A percentile compares a stretch with the other conserved stretches of the same genome.
Evolutionary conservation across 2,797 vertebrate species (phyloP).

Genomic region (Coregonus suidteri): DNA sequence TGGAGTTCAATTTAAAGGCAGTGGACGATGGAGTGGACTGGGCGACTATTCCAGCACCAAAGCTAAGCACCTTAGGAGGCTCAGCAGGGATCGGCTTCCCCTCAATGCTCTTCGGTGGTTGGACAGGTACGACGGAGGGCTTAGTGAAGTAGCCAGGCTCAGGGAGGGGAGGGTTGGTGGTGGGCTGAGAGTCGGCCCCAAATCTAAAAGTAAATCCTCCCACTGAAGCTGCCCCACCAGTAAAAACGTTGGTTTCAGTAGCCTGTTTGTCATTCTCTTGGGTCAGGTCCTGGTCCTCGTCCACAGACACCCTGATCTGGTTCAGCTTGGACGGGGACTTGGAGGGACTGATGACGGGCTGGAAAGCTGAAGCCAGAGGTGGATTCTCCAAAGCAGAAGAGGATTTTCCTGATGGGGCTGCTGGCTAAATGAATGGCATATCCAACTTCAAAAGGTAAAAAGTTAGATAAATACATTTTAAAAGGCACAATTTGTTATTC

Average conservation of each 20-base stretch:
- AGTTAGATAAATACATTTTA: no score
- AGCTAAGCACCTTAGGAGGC: conserved; percentile 77
- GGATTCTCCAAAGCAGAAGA: conserved; percentile 96
- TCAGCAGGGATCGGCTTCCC: conserved; percentile 80
- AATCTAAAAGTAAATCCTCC: no score
- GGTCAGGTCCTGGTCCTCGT: conserved; percentile 90
- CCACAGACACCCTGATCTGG: conserved; percentile 86
- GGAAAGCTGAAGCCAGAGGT: conserved; percentile 92
- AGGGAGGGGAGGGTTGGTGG: conserved; percentile 89
- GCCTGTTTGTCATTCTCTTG: conserved; percentile 83
- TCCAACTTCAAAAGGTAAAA: no score
- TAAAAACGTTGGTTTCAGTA: conserved; percentile 75
- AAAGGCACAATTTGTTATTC: no score
- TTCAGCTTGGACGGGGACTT: conserved; percentile 93
- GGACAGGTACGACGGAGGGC: conserved; percentile 75
- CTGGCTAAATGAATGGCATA: conserved; percentile 59
- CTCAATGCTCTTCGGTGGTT: conserved; percentile 80
- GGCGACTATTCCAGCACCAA: conserved; percentile 70
- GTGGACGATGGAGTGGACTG: conserved; percentile 68
- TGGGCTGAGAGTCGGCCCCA: conserved; percentile 75
- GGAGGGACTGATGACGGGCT: conserved; percentile 90
- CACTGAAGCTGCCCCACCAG: no score
- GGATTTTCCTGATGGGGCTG: conserved; percentile 87
- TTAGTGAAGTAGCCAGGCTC: conserved; percentile 98
- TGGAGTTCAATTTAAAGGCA: conserved; percentile 96